phyloP scores from a whole-genome alignment of 2,888 invertebrate genomes.

The Eulithis prunata region DNA sequence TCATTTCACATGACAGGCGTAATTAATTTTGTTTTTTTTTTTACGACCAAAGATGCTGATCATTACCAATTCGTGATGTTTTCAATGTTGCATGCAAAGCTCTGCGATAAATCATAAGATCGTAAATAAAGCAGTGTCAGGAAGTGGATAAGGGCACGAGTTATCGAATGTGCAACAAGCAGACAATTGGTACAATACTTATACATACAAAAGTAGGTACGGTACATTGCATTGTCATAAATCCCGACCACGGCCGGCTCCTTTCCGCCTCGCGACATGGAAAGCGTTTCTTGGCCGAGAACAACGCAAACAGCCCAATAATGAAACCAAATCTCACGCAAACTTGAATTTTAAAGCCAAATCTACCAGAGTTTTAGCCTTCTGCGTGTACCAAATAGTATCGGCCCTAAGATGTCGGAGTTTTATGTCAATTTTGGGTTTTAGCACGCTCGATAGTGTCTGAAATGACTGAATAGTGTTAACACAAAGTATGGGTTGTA shows the following conservation, averaged over 20 bases:
- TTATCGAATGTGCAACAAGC: conserved; percentile 42
- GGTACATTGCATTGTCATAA: conserved; percentile 51
- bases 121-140: conserved; percentile 40
- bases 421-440: too few relatives aligned
- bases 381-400: too few relatives aligned
- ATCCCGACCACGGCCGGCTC: conserved; percentile 51
- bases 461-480: too few relatives aligned
- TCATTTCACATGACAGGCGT: conserved; percentile 47
- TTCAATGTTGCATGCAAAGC: conserved; percentile 39
- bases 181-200: conserved; percentile 37
- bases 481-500: too few relatives aligned
- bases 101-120: conserved; percentile 35
- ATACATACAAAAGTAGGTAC: conserved; percentile 19
- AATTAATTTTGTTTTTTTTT: conserved; percentile 48
- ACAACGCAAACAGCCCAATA: conserved; percentile 56
- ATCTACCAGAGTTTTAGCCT: too few relatives aligned
- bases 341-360: conserved; percentile 42
- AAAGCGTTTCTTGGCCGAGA: conserved; percentile 71
- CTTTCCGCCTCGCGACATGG: conserved; percentile 73
- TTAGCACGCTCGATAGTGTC: too few relatives aligned
- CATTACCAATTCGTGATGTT: conserved; percentile 51
- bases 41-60: conserved; percentile 37
- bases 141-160: conserved; percentile 42
- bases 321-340: conserved; percentile 49
- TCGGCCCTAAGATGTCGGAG: too few relatives aligned